Conservation (phyloP, 2,797 vertebrate species). For the Phoebastria nigripes region DNA sequence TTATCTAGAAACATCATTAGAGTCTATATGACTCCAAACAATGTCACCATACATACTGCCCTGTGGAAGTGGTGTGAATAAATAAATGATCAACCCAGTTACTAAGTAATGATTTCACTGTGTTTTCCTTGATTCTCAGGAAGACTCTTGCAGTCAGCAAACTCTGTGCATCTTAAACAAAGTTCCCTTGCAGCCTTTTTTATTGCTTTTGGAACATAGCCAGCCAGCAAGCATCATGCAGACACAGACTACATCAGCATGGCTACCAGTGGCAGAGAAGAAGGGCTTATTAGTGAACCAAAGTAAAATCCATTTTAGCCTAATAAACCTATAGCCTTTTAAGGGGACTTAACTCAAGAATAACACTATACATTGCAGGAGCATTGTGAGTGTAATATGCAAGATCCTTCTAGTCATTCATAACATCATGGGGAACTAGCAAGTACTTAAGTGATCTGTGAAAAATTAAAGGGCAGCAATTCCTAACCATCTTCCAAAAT, state of each 20-base stretch:
- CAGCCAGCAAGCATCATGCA: not conserved
- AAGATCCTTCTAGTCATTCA: not conserved
- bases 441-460: not conserved
- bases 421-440: not conserved
- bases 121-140: not conserved
- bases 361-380: not conserved
- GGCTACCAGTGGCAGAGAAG: not conserved
- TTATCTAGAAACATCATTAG: not conserved
- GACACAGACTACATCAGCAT: not conserved
- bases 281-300: not conserved
- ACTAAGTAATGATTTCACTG: not conserved
- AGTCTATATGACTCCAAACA: not conserved
- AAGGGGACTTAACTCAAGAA: not conserved
- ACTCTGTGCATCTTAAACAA: not conserved
- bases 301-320: not conserved
- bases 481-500: not conserved
- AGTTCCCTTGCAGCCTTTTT: not conserved
- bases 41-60: not conserved
- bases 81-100: not conserved
- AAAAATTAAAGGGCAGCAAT: not conserved
- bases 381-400: not conserved
- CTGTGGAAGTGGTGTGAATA: not conserved
- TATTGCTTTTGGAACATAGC: constrained; percentile 1
- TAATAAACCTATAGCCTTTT: not conserved
- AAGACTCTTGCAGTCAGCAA: not conserved